These are phyloP conservation scores for Telenomus remus DNA, from an alignment of 1,140 invertebrate species.

Conservation along the genomic window DNA sequence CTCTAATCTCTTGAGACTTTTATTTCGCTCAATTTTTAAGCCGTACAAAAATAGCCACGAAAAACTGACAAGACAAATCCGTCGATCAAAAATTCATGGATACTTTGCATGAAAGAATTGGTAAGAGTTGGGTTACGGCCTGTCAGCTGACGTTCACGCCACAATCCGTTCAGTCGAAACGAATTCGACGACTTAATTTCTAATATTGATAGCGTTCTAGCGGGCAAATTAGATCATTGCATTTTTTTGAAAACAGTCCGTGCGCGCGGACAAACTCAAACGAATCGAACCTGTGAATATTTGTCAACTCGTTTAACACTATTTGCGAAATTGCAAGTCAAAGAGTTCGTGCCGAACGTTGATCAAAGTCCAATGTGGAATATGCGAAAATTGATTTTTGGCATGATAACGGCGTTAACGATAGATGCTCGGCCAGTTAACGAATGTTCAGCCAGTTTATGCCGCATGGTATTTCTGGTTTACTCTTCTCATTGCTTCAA, in stretches of 20 bases:
- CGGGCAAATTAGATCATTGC: not conserved
- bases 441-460: slow-evolving; percentile 62
- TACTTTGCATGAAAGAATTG: no score
- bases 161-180: no score
- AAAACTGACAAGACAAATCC: no score
- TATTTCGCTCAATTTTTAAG: no score
- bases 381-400: slow-evolving; percentile 63
- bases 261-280: not conserved
- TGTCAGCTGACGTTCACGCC: no score
- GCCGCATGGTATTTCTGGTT: slow-evolving; percentile 43
- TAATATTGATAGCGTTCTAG: not conserved
- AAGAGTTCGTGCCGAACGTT: slow-evolving; percentile 38
- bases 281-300: slow-evolving; percentile 35
- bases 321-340: slow-evolving; percentile 52
- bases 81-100: no score
- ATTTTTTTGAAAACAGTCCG: not conserved
- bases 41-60: no score
- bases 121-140: no score
- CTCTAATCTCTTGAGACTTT: no score
- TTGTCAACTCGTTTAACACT: slow-evolving; percentile 45
- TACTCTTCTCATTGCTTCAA: slow-evolving; percentile 47
- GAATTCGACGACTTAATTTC: no score
- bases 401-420: slow-evolving; percentile 48
- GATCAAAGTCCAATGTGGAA: slow-evolving; percentile 19
- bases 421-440: slow-evolving; percentile 32